phyloP scores from a whole-genome alignment of 2,888 invertebrate genomes.

The Parascotia fuliginaria region DNA sequence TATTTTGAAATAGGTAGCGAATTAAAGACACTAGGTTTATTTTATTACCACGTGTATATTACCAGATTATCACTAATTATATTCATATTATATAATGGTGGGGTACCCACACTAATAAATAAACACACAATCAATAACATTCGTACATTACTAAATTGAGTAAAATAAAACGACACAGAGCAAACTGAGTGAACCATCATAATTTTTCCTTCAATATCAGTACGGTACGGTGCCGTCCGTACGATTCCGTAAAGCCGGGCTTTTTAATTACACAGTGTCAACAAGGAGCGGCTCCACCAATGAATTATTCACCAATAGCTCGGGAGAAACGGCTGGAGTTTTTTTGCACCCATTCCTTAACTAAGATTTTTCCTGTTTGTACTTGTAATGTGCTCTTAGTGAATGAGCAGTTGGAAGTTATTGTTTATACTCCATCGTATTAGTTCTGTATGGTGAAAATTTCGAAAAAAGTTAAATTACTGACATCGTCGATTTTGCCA shows the following conservation, averaged over 20 bases:
- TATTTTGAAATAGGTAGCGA: too few species aligned
- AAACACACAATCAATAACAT: not conserved
- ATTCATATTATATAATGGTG: too few species aligned
- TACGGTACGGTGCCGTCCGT: slow-evolving; percentile 43
- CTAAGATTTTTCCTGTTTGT: slow-evolving; percentile 39
- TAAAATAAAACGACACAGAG: not conserved
- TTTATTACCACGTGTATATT: too few species aligned
- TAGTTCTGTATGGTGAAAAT: not conserved
- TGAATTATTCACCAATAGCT: slow-evolving; percentile 69
- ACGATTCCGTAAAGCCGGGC: slow-evolving; percentile 50
- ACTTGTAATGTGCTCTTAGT: slow-evolving; percentile 41
- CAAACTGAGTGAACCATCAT: slow-evolving; percentile 24
- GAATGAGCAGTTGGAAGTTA: slow-evolving; percentile 29
- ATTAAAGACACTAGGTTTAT: too few species aligned
- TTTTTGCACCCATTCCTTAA: slow-evolving; percentile 31
- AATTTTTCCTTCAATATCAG: slow-evolving; percentile 54
- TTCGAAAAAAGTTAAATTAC: too few species aligned
- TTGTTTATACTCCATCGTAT: slow-evolving; percentile 30
- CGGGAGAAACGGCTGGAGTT: slow-evolving; percentile 29
- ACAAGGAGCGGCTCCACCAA: slow-evolving; percentile 52
- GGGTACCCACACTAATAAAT: not conserved
- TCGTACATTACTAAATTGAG: not conserved
- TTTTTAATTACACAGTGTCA: slow-evolving; percentile 79
- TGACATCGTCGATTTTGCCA: too few species aligned
- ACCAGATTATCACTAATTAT: too few species aligned